phyloP scores from a whole-genome alignment of 2,113 vertebrate genomes.

The Thryonomys swinderianus region DNA sequence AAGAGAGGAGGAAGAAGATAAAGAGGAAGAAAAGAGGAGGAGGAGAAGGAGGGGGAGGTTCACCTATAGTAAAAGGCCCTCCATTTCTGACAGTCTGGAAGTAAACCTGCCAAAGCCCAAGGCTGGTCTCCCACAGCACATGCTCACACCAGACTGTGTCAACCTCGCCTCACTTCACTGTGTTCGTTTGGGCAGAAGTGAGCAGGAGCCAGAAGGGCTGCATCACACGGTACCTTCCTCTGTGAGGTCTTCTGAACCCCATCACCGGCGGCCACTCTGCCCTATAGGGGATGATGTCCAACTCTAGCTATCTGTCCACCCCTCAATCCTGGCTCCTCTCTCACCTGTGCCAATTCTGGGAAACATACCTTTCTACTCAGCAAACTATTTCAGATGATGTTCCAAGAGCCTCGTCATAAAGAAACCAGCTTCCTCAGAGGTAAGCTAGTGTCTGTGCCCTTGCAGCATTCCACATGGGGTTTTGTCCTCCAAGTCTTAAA shows the following conservation, averaged over 20 bases:
- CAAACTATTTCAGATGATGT: not conserved
- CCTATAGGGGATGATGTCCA: not conserved
- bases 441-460: not conserved
- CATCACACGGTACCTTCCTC: not conserved
- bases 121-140: not conserved
- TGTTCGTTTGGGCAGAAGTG: not conserved
- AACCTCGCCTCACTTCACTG: not conserved
- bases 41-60: not conserved
- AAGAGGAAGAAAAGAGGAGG: not conserved
- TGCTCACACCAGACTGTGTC: not conserved
- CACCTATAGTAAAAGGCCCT: not conserved
- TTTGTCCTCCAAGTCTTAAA: not conserved
- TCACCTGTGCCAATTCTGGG: not conserved
- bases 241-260: not conserved
- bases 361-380: not conserved
- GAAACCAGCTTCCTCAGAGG: not conserved
- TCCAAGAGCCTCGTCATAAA: not conserved
- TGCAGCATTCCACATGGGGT: not conserved
- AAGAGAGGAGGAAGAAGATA: not conserved
- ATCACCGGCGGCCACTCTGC: not conserved
- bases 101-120: rapidly evolving
- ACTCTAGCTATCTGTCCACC: not conserved
- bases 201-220: not conserved
- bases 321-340: not conserved
- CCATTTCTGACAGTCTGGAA: not conserved